Conservation (phyloP, 1,140 invertebrate species). For the Tribolium madens region DNA sequence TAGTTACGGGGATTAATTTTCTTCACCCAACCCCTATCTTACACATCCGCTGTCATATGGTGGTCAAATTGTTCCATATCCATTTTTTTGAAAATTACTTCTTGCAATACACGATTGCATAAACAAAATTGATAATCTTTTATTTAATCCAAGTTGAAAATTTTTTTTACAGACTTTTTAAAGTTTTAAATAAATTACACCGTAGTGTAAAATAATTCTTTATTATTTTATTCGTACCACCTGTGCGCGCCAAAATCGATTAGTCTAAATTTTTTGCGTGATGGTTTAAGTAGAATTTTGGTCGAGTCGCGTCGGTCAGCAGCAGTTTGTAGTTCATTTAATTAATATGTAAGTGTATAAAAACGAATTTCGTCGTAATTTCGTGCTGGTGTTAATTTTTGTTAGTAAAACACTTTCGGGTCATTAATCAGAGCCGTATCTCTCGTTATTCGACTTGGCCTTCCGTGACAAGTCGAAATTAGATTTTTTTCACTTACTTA, state of each 20-base stretch:
- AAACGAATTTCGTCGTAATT: slow-evolving; percentile 20
- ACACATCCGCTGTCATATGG: not conserved
- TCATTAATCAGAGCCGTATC: slow-evolving; percentile 29
- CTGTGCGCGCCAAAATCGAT: too few relatives aligned
- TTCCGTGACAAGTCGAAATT: slow-evolving; percentile 28
- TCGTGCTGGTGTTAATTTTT: slow-evolving; percentile 35
- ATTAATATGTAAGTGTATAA: slow-evolving; percentile 23
- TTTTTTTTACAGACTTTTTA: too few relatives aligned
- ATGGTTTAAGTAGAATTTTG: not conserved
- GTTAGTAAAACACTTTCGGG: slow-evolving; percentile 2
- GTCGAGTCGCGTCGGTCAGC: not conserved
- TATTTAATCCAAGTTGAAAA: too few relatives aligned
- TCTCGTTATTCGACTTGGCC: slow-evolving; percentile 6
- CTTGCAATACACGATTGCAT: not conserved
- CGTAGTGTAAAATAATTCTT: too few relatives aligned
- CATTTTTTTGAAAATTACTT: not conserved
- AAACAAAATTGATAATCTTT: too few relatives aligned
- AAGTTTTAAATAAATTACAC: too few relatives aligned
- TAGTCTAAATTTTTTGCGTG: not conserved
- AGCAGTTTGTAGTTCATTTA: not conserved
- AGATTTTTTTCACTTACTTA: slow-evolving; percentile 36
- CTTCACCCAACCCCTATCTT: not conserved
- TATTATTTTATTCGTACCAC: too few relatives aligned
- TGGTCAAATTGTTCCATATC: not conserved
- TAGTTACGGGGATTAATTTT: not conserved